phyloP scores from a whole-genome alignment of 1,140 invertebrate genomes.

The Ruditapes philippinarum region DNA sequence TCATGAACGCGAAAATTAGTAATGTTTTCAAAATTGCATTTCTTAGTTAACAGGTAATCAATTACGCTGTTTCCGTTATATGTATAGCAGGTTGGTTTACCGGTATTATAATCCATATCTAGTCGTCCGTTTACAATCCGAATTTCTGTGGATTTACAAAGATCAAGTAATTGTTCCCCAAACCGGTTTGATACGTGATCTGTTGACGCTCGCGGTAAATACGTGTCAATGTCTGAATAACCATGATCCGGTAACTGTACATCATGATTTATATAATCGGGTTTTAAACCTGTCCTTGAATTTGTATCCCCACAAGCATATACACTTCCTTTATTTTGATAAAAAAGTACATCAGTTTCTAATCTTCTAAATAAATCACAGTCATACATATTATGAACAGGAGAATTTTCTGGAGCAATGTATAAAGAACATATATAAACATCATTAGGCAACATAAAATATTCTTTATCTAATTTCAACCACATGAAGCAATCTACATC shows the following conservation, averaged over 20 bases:
- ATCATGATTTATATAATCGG: conserved; percentile 33
- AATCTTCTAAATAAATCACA: conserved; percentile 7
- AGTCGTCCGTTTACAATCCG: conserved; percentile 23
- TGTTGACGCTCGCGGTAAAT: not conserved
- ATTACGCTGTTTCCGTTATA: conserved; percentile 22
- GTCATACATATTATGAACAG: conserved; percentile 7
- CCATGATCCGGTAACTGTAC: not conserved
- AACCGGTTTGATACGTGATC: not conserved
- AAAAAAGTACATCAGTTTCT: conserved; percentile 1
- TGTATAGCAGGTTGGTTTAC: not conserved
- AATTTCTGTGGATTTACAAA: conserved; percentile 28
- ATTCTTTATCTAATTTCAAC: conserved; percentile 40
- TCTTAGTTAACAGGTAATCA: conserved; percentile 21
- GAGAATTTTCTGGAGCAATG: conserved; percentile 24
- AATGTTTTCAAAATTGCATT: conserved; percentile 3
- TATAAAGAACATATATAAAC: conserved; percentile 24
- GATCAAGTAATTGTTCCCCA: conserved; percentile 12
- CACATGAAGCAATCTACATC: conserved; percentile 19
- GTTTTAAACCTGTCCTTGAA: not conserved
- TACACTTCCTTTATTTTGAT: not conserved
- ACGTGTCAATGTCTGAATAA: not conserved
- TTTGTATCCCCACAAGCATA: not conserved
- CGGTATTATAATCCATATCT: not conserved
- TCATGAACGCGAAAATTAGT: not conserved
- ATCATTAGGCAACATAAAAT: conserved; percentile 15